These are phyloP conservation scores for Protobothrops flavoviridis DNA, from an alignment of 2,113 vertebrate genomes.

Conservation along the genomic window DNA sequence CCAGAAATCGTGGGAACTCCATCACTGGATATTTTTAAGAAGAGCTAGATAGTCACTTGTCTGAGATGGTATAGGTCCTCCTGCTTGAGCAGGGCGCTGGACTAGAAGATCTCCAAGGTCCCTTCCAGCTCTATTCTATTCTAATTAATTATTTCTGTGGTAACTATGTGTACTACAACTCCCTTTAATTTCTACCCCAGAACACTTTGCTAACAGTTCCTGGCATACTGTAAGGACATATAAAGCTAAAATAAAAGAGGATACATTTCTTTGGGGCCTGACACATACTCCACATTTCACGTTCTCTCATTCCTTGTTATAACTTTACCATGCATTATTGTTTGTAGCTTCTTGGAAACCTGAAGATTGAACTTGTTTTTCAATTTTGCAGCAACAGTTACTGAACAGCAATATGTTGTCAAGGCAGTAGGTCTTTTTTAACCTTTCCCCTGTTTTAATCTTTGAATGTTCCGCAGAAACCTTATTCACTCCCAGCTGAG, in stretches of 20 bases:
- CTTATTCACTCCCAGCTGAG: constrained; percentile 22
- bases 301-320: constrained; percentile 17
- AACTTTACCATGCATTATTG: constrained; percentile 25
- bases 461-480: constrained; percentile 20
- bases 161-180: not conserved
- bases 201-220: constrained; percentile 14
- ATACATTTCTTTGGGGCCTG: too few species aligned
- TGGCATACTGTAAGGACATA: not conserved
- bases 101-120: too few species aligned
- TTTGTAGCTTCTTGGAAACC: constrained; percentile 27
- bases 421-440: constrained; percentile 38
- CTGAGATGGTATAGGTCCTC: too few species aligned
- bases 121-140: too few species aligned
- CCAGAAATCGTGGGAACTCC: too few species aligned
- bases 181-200: constrained; percentile 18
- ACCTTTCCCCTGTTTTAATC: constrained; percentile 50
- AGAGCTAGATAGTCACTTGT: too few species aligned
- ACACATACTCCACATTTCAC: not conserved
- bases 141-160: constrained; percentile 1
- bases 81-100: too few species aligned
- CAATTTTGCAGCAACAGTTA: constrained; percentile 48
- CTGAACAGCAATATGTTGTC: not conserved
- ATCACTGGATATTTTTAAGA: too few species aligned
- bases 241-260: too few species aligned
- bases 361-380: constrained; percentile 31